Percentiles rank a stretch among this genome's conserved stretches.
Conservation (phyloP, 1,140 invertebrate genomes). For the Scaptomyza montana region DNA sequence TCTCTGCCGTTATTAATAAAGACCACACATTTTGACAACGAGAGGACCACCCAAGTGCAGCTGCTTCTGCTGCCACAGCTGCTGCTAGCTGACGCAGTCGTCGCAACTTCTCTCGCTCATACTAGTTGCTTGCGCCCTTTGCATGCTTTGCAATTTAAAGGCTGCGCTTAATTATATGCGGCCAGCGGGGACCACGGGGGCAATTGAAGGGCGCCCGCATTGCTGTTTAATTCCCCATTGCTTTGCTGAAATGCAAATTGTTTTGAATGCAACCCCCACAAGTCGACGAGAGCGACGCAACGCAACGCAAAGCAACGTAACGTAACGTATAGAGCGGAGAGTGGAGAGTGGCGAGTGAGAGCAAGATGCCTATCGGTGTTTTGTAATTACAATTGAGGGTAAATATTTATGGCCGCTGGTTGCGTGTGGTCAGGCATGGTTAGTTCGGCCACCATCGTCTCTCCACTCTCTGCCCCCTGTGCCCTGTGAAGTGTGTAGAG, state of each 20-base stretch:
- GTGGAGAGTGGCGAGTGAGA: conserved; percentile 25
- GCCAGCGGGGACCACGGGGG: conserved; percentile 5
- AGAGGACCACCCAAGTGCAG: conserved; percentile 82
- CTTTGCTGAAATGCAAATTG: conserved; percentile 69
- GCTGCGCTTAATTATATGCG: conserved; percentile 77
- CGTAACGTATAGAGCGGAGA: neutral
- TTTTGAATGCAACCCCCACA: conserved; percentile 51
- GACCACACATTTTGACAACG: conserved; percentile 84
- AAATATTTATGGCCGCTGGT: conserved; percentile 70
- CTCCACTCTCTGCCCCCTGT: neutral
- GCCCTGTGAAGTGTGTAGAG: neutral
- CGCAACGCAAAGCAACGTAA: neutral
- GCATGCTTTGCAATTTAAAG: conserved; percentile 77
- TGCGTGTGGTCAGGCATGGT: conserved; percentile 71
- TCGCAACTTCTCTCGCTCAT: conserved; percentile 15
- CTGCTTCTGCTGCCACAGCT: conserved; percentile 30
- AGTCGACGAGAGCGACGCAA: neutral
- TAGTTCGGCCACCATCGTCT: conserved; percentile 35
- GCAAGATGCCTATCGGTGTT: conserved; percentile 79
- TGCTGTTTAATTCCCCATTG: conserved; percentile 71
- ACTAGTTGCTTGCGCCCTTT: conserved; percentile 36
- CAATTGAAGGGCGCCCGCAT: conserved; percentile 23
- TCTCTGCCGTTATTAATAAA: conserved; percentile 80
- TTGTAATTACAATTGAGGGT: conserved; percentile 79
- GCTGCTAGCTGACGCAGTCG: conserved; percentile 1